Evolutionary conservation across 1,140 invertebrate genomes (phyloP), one percentile per base, ranked within the genome.

Genomic region (Mizuhopecten yessoensis): DNA sequence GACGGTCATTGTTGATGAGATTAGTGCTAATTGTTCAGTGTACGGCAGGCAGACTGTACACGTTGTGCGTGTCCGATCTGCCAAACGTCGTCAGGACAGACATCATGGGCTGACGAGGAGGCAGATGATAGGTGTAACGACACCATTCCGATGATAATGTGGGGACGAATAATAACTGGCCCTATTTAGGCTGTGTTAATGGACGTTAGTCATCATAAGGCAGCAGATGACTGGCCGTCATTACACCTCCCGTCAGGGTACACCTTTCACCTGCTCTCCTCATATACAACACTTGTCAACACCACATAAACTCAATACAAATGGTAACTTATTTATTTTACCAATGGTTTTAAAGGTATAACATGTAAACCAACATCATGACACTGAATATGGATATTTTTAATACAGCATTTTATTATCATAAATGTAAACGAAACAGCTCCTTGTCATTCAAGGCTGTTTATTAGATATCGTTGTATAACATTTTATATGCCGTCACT

Each of bases 111-210:
- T 29, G 57, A 75, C 57, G 57, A 75, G 57, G n/a, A 11, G 57
- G 57, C 57, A 75, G 57, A 75, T 75, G 57, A 75, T 29, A 29
- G 57, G 57, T 75, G 57, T 75, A n/a, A 75, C 29, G 57, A 75
- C 57, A 75, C n/a, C n/a, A n/a, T n/a, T n/a, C n/a, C n/a, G 57
- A 7, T 75, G 57, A 29, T 75, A n/a, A 75, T 29, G 57, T 75
- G n/a, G 13, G 36, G 13, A 13, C 36, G 36, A 39, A n/a, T n/a
- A n/a, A n/a, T n/a, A 49, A 29, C n/a, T 75, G 0, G 57, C 29
- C 57, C 57, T 29, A 75, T 75, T 75, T 29, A 1, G n/a, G 57
- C 29, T 75, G n/a, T 75, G 57, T 75, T 57, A 29, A 75, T 75
- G 42, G 42, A 17, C 45, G 20, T 49, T 49, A 39, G 45, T 49